Evolutionary conservation across 2,888 invertebrate genomes (phyloP).

Genomic region (Agrotis puta): DNA sequence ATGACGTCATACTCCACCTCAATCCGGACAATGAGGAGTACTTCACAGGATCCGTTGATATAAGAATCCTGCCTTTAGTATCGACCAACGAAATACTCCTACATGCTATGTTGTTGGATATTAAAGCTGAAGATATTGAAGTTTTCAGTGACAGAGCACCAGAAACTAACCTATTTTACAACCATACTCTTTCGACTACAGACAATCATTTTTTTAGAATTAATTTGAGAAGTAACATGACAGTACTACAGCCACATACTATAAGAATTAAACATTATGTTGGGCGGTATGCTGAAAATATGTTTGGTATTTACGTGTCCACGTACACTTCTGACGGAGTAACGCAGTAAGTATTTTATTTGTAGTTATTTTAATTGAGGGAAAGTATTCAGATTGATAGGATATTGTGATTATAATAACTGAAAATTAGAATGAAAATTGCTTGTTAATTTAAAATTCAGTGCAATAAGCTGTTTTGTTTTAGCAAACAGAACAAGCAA

Average conservation of each 20-base stretch:
- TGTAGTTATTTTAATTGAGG: constrained; percentile 19
- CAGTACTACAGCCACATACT: constrained; percentile 80
- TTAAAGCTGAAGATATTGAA: constrained; percentile 67
- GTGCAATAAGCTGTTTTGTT: neutral
- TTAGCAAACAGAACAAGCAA: too few species aligned
- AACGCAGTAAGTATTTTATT: constrained; percentile 76
- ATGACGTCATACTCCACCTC: constrained; percentile 87
- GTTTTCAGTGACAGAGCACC: constrained; percentile 66
- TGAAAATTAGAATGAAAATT: neutral
- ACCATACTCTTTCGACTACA: constrained; percentile 68
- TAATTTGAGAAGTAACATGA: constrained; percentile 75
- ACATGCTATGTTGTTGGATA: constrained; percentile 86
- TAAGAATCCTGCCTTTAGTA: constrained; percentile 76
- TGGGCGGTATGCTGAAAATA: constrained; percentile 90
- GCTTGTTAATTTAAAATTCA: neutral
- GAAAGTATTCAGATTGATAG: constrained; percentile 11
- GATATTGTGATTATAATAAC: neutral
- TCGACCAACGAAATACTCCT: constrained; percentile 80
- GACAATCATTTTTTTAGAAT: constrained; percentile 90
- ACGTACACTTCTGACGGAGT: constrained; percentile 80
- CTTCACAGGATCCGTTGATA: constrained; percentile 86
- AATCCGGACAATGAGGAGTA: constrained; percentile 81
- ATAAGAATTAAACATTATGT: constrained; percentile 89
- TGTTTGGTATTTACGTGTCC: constrained; percentile 92
- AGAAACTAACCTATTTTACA: constrained; percentile 65